These are phyloP conservation scores for Cranoglanis bouderius DNA, from an alignment of 2,113 vertebrate species.

Conservation along the genomic window DNA sequence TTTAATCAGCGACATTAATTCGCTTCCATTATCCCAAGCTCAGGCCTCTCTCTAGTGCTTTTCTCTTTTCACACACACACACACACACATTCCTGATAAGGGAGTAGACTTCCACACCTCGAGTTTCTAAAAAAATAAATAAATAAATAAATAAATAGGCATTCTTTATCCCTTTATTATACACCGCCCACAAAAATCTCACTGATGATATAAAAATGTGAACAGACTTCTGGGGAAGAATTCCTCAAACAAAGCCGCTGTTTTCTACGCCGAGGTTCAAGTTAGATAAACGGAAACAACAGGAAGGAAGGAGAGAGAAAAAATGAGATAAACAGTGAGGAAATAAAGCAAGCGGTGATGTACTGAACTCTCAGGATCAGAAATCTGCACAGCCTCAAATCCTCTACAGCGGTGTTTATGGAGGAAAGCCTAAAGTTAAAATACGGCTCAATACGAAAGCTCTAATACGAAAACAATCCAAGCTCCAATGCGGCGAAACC, in stretches of 20 bases:
- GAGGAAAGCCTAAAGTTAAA: background rate
- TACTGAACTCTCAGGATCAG: conserved; percentile 54
- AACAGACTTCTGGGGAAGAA: background rate
- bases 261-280: background rate
- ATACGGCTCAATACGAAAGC: background rate
- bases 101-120: conserved; percentile 42
- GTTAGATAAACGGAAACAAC: conserved; percentile 29
- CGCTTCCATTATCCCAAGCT: conserved; percentile 34
- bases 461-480: background rate
- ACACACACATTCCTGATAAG: conserved; percentile 46
- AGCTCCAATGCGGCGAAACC: background rate
- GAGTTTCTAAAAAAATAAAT: background rate
- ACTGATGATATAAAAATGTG: conserved; percentile 1
- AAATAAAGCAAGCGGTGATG: conserved; percentile 62
- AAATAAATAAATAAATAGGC: too few relatives aligned
- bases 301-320: conserved; percentile 43
- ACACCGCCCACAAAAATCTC: conserved; percentile 8
- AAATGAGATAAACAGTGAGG: conserved; percentile 11
- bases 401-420: background rate
- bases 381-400: conserved; percentile 64
- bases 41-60: background rate
- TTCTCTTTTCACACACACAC: background rate
- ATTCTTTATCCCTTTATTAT: conserved; percentile 22
- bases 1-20: conserved; percentile 56
- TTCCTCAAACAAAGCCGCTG: conserved; percentile 12